Evolutionary conservation across 1,140 invertebrate genomes (phyloP).

Genomic region (Drosophila suzukii): DNA sequence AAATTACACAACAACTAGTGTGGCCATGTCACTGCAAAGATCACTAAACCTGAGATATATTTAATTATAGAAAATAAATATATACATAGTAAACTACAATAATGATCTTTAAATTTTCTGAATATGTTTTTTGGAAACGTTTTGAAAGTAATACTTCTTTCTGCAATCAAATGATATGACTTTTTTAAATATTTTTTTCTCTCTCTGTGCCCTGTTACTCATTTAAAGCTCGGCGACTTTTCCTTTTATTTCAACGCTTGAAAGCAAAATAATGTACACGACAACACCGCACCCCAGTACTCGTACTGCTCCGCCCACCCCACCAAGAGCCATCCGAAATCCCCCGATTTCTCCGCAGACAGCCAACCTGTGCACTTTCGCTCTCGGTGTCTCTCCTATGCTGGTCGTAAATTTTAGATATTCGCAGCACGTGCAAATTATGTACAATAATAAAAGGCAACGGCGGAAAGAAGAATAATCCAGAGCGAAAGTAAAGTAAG

Average conservation of each 20-base stretch:
- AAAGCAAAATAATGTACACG: constrained; percentile 82
- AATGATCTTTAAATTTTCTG: too few species aligned
- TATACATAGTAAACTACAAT: too few species aligned
- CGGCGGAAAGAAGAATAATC: constrained; percentile 29
- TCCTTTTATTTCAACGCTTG: constrained; percentile 72
- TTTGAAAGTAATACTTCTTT: too few species aligned
- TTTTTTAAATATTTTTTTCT: neutral
- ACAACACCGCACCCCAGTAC: constrained; percentile 29
- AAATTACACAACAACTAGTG: neutral
- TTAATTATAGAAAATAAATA: too few species aligned
- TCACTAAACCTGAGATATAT: too few species aligned
- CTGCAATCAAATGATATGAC: too few species aligned
- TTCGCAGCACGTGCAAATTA: constrained; percentile 82
- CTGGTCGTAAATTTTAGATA: constrained; percentile 78
- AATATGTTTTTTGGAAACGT: too few species aligned
- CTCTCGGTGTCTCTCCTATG: constrained; percentile 47
- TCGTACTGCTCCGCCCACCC: constrained; percentile 1
- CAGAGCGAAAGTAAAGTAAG: constrained; percentile 54
- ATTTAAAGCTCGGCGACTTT: constrained; percentile 77
- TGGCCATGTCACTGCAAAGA: neutral
- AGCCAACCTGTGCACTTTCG: constrained; percentile 70
- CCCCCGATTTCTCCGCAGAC: constrained; percentile 8
- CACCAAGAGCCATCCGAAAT: neutral
- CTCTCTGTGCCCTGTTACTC: constrained; percentile 30
- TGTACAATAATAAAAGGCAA: constrained; percentile 75